A percentile compares a stretch with the other conserved stretches of the same genome.
Conservation (phyloP, 2,888 invertebrate genomes). For the Dicyrtoma fusca region DNA sequence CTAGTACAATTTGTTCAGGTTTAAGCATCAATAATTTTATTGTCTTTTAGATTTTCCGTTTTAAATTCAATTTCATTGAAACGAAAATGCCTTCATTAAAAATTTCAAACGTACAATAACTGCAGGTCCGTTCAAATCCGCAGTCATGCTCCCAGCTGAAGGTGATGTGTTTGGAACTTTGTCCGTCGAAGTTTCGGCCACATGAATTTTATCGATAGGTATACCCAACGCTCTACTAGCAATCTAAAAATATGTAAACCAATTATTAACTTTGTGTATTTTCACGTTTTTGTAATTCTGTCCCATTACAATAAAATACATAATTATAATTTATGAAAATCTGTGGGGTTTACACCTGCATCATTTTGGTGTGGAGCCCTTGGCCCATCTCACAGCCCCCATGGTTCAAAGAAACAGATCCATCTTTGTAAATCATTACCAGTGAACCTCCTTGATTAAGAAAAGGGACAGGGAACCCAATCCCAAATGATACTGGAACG, state of each 20-base stretch:
- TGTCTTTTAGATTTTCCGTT: no score
- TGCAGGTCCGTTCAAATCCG: slow-evolving; percentile 91
- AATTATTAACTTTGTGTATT: no score
- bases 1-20: no score
- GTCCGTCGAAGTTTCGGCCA: slow-evolving; percentile 82
- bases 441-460: slow-evolving; percentile 87
- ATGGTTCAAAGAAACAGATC: slow-evolving; percentile 62
- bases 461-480: slow-evolving; percentile 79
- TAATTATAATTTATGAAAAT: no score
- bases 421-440: slow-evolving; percentile 75
- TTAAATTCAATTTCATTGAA: no score
- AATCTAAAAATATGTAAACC: no score
- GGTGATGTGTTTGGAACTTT: slow-evolving; percentile 89
- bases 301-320: no score
- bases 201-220: slow-evolving; percentile 73
- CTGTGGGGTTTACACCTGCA: no score
- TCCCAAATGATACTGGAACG: slow-evolving; percentile 83
- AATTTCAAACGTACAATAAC: no score
- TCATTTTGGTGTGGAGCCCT: slow-evolving; percentile 93
- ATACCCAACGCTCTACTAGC: slow-evolving; percentile 75
- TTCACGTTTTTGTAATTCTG: no score
- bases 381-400: slow-evolving; percentile 92
- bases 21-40: no score
- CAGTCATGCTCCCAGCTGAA: slow-evolving; percentile 85
- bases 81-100: no score